Conservation (phyloP, 2,888 invertebrate species). For the Rhyacophila evoluta region DNA sequence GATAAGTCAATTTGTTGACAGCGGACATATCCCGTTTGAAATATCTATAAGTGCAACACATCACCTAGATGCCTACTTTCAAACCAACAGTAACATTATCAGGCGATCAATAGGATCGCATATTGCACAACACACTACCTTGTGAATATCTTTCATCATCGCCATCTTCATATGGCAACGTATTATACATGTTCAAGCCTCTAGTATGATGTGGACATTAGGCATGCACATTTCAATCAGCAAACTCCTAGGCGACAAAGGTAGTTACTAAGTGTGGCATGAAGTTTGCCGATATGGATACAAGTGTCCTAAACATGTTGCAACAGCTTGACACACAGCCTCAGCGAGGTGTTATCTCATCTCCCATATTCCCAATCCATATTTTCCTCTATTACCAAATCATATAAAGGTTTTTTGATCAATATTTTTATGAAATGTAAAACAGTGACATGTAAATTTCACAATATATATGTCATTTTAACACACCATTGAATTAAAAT, state of each 20-base stretch:
- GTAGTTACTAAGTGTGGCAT: neutral
- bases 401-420: too few species aligned
- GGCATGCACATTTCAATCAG: constrained; percentile 6
- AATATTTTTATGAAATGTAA: too few species aligned
- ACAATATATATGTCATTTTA: too few species aligned
- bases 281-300: constrained; percentile 20
- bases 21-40: neutral
- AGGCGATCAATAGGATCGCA: neutral
- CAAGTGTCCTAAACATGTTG: neutral
- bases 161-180: neutral
- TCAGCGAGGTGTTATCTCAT: neutral
- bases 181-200: constrained; percentile 33
- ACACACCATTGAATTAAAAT: too few species aligned
- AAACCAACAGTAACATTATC: constrained; percentile 9
- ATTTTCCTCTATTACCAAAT: neutral
- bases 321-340: neutral
- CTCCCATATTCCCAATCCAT: too few species aligned
- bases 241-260: constrained; percentile 27
- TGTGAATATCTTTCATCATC: neutral
- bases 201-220: constrained; percentile 20
- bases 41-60: constrained; percentile 6
- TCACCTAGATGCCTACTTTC: constrained; percentile 4
- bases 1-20: neutral
- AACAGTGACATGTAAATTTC: too few species aligned
- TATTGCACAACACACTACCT: neutral